Evolutionary conservation across 2,113 vertebrate species (phyloP).

Genomic region (Dipodomys ordii): DNA sequence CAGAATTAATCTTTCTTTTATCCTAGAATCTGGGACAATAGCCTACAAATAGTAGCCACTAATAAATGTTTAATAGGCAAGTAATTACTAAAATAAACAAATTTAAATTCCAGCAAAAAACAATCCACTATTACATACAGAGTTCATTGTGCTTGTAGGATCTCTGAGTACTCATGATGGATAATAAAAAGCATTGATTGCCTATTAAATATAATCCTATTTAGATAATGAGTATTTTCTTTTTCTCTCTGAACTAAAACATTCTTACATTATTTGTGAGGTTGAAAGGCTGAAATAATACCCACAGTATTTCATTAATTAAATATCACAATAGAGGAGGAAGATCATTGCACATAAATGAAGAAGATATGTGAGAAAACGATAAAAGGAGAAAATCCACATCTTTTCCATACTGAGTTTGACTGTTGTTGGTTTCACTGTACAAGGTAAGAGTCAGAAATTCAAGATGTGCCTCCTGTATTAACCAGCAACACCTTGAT

Average conservation of each 20-base stretch:
- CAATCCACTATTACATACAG: background rate
- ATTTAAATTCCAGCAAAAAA: slow-evolving; percentile 19
- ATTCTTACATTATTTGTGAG: background rate
- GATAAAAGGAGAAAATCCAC: slow-evolving; percentile 17
- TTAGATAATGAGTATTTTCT: background rate
- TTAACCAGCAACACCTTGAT: slow-evolving; percentile 21
- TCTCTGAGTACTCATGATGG: background rate
- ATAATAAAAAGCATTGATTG: background rate
- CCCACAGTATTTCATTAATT: background rate
- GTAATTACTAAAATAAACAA: background rate
- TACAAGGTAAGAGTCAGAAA: background rate
- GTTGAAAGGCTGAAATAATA: background rate
- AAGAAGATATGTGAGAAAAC: background rate
- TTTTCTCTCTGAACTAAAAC: background rate
- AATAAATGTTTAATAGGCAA: slow-evolving; percentile 26
- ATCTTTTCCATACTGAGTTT: background rate
- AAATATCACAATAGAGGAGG: background rate
- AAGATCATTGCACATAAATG: background rate
- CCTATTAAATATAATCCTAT: background rate
- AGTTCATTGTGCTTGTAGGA: background rate
- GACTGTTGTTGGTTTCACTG: background rate
- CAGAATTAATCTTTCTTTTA: background rate
- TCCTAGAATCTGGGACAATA: background rate
- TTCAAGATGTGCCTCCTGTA: background rate
- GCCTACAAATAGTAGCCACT: background rate